A percentile compares a stretch with the other conserved stretches of the same genome.
Conservation (phyloP, 1,140 invertebrate species). For the Epicauta chinensis region DNA sequence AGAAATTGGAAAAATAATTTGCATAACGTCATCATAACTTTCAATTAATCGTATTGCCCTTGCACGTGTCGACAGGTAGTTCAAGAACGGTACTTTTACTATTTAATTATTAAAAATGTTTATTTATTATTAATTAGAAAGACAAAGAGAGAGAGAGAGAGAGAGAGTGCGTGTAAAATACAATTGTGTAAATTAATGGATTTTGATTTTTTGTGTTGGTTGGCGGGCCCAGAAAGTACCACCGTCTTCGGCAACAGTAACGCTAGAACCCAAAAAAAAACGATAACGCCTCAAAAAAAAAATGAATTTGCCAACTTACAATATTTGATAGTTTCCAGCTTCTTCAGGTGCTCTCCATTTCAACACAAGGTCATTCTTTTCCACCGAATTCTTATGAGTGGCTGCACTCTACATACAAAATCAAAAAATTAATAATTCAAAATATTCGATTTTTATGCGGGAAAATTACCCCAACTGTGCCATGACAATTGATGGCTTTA, state of each 20-base stretch:
- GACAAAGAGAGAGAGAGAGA: no score
- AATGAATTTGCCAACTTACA: slow-evolving; percentile 33
- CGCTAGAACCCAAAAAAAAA: slow-evolving; percentile 23
- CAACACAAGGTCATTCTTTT: slow-evolving; percentile 36
- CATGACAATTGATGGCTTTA: slow-evolving; percentile 36
- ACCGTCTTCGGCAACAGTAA: slow-evolving; percentile 42
- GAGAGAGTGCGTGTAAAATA: no score
- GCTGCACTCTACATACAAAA: slow-evolving; percentile 38
- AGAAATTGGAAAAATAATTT: no score
- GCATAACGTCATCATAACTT: no score
- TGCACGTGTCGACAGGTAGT: no score
- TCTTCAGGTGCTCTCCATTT: slow-evolving; percentile 40
- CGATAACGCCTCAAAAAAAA: slow-evolving; percentile 17
- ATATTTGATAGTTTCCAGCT: slow-evolving; percentile 34
- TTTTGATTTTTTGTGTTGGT: slow-evolving; percentile 32
- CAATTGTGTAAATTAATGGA: slow-evolving; percentile 8
- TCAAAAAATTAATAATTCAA: slow-evolving; percentile 3
- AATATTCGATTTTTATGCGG: slow-evolving; percentile 6
- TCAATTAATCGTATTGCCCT: no score
- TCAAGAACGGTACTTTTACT: no score
- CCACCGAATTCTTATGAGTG: slow-evolving; percentile 38
- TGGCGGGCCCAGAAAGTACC: slow-evolving; percentile 41
- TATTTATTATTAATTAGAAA: no score
- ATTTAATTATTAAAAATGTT: no score
- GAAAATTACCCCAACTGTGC: slow-evolving; percentile 29